A percentile compares a stretch with the other conserved stretches of the same genome.
phyloP scores from a whole-genome alignment of 2,888 invertebrate genomes.

The Anoncus sp. region DNA sequence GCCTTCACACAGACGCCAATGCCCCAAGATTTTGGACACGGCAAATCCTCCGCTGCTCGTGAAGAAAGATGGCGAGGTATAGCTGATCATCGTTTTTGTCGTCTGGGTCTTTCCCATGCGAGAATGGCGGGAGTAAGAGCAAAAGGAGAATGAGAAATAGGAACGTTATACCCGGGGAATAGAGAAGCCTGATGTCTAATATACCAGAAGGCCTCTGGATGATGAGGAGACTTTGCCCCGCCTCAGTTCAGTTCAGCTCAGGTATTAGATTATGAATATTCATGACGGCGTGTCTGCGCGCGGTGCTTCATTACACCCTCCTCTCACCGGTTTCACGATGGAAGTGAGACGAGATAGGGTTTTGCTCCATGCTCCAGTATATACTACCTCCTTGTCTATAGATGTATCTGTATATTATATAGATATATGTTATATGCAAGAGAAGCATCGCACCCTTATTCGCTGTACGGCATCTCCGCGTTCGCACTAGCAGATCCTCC shows the following conservation, averaged over 20 bases:
- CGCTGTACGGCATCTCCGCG: conserved; percentile 55
- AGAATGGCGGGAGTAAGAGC: conserved; percentile 11
- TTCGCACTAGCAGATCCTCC: conserved; percentile 64
- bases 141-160: conserved; percentile 33
- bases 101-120: conserved; percentile 39
- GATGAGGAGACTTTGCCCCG: conserved; percentile 79
- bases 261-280: conserved; percentile 84
- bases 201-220: conserved; percentile 79
- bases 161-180: conserved; percentile 58
- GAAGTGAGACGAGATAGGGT: conserved; percentile 50
- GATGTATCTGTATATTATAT: conserved; percentile 29
- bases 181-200: conserved; percentile 77
- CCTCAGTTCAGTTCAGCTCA: conserved; percentile 81
- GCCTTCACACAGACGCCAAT: conserved; percentile 13
- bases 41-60: conserved; percentile 27
- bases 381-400: conserved; percentile 35
- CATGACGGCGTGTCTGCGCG: conserved; percentile 82
- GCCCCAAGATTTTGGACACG: conserved; percentile 22
- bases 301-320: conserved; percentile 83
- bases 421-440: conserved; percentile 13
- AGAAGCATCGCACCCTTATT: conserved; percentile 57
- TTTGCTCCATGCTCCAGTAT: conserved; percentile 41
- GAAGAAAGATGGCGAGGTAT: conserved; percentile 26
- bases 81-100: conserved; percentile 26
- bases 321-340: conserved; percentile 59